Percentiles rank a stretch among this genome's conserved stretches.
Conservation (phyloP, 2,797 vertebrate species). For the Poecilia picta region DNA sequence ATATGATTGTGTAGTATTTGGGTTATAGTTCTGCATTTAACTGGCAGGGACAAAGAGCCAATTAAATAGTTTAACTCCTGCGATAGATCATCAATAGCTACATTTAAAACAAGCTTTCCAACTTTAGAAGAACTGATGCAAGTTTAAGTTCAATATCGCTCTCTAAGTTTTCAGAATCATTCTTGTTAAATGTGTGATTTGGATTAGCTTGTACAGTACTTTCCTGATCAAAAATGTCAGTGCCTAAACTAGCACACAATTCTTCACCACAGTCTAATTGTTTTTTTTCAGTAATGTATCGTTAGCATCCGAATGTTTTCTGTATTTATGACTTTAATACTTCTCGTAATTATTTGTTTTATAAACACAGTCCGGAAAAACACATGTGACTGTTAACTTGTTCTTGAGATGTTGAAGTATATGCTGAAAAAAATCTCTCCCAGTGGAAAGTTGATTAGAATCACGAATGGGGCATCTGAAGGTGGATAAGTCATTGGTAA, state of each 20-base stretch:
- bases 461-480: background rate
- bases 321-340: conserved; percentile 8
- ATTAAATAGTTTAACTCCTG: conserved; percentile 1
- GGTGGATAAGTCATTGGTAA: background rate
- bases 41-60: too few species aligned
- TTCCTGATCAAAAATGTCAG: background rate
- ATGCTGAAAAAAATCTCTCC: conserved; percentile 9
- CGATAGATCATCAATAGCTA: conserved; percentile 7
- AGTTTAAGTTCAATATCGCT: conserved; percentile 13
- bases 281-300: background rate
- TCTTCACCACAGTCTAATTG: background rate
- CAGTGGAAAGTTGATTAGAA: background rate
- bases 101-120: background rate
- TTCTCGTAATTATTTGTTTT: conserved; percentile 13
- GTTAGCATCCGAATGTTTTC: conserved; percentile 6
- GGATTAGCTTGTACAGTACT: background rate
- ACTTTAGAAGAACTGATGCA: conserved; percentile 13
- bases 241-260: background rate
- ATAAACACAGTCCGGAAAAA: background rate
- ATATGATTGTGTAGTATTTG: too few species aligned
- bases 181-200: background rate
- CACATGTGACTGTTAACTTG: conserved; percentile 9
- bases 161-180: conserved; percentile 1
- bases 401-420: conserved; percentile 3
- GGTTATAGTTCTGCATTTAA: background rate